Percentiles rank a stretch among this genome's conserved stretches.
Conservation (phyloP, 2,113 vertebrate species). For the Rhea pennata region DNA sequence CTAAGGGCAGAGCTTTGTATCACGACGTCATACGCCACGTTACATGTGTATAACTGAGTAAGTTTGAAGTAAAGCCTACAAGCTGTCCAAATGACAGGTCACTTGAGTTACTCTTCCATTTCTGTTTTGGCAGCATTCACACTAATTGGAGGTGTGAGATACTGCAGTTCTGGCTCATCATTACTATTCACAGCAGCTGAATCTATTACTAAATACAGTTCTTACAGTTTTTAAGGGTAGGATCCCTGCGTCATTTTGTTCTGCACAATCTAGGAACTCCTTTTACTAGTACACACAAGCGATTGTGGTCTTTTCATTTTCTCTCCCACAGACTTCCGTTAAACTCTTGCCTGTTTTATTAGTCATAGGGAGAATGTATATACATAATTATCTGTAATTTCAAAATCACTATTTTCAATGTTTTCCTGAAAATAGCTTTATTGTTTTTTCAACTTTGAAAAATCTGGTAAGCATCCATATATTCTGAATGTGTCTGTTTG, state of each 20-base stretch:
- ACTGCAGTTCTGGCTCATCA: not conserved
- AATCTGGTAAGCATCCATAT: constrained; percentile 40
- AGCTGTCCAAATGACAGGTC: not conserved
- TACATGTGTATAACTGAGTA: not conserved
- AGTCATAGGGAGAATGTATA: constrained; percentile 2
- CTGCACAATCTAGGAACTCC: not conserved
- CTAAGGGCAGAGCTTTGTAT: not conserved
- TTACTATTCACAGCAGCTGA: not conserved
- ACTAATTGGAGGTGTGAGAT: not conserved
- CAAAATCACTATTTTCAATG: constrained; percentile 18
- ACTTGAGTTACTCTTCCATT: not conserved
- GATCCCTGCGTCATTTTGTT: not conserved
- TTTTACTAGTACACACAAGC: constrained; percentile 4
- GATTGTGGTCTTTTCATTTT: not conserved
- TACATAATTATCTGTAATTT: constrained; percentile 52
- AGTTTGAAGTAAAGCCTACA: not conserved
- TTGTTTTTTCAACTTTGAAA: constrained; percentile 7
- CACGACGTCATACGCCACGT: not conserved
- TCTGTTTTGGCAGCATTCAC: not conserved
- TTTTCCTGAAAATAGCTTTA: constrained; percentile 17
- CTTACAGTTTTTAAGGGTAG: not conserved
- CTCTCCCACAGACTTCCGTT: not conserved
- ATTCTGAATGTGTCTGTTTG: constrained; percentile 45
- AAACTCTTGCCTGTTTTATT: not conserved
- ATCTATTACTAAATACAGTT: not conserved